Conservation (phyloP, 2,113 vertebrate species). For the Poeciliopsis retropinna region DNA sequence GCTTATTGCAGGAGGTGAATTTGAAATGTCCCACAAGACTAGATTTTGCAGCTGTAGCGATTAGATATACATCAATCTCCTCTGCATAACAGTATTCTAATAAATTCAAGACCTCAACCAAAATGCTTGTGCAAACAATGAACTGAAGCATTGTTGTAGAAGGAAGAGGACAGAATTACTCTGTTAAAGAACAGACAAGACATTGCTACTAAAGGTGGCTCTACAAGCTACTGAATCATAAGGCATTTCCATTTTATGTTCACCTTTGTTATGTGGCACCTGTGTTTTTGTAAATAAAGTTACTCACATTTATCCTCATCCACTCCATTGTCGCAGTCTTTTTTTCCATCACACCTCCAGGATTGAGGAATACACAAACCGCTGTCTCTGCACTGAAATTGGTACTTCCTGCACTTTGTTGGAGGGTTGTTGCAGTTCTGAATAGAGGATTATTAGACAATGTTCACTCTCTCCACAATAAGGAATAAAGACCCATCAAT, state of each 20-base stretch:
- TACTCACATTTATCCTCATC: conserved; percentile 87
- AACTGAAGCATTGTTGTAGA: no score
- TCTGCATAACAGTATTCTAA: no score
- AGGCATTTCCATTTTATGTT: not conserved
- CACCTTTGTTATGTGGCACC: not conserved
- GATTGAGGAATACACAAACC: conserved; percentile 81
- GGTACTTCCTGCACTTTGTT: conserved; percentile 71
- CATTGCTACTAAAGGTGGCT: not conserved
- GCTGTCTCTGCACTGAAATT: conserved; percentile 82
- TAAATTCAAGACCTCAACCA: no score
- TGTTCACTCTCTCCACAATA: not conserved
- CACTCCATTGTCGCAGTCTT: conserved; percentile 83
- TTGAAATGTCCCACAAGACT: no score
- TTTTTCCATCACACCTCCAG: conserved; percentile 86
- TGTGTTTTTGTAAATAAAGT: not conserved
- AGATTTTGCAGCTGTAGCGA: no score
- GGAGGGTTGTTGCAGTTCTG: conserved; percentile 75
- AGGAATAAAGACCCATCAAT: no score
- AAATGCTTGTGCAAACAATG: no score
- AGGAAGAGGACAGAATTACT: no score
- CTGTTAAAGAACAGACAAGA: not conserved
- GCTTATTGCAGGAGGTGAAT: no score
- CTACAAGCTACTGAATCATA: not conserved
- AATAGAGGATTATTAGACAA: not conserved
- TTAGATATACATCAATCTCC: no score